Conservation (phyloP, 1,140 invertebrate genomes). For the Trichoplusia ni region DNA sequence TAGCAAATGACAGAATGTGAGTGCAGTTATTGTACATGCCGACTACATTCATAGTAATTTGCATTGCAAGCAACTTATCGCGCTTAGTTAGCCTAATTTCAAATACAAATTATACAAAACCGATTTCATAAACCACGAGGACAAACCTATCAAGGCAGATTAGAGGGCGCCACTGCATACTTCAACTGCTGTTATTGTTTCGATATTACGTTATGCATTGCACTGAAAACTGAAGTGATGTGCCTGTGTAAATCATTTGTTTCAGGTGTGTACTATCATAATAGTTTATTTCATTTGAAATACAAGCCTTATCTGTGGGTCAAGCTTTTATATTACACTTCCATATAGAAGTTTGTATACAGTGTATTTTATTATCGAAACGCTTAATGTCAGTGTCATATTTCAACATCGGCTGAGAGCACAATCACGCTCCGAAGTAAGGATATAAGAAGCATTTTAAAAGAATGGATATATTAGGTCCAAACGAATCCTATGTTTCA, state of each 20-base stretch:
- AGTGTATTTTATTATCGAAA: neutral
- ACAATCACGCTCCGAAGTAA: neutral
- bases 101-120: neutral
- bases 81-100: no score
- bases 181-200: conserved; percentile 19
- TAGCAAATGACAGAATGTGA: no score
- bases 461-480: neutral
- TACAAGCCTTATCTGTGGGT: no score
- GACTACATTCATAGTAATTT: no score
- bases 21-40: no score
- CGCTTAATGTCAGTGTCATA: conserved; percentile 27
- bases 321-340: no score
- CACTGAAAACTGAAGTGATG: neutral
- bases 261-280: no score
- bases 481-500: neutral
- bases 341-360: no score
- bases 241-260: neutral
- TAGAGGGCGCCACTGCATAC: conserved; percentile 16
- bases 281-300: no score
- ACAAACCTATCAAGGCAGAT: neutral
- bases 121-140: conserved; percentile 19
- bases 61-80: no score
- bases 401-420: neutral
- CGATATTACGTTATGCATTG: neutral
- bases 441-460: neutral